Percentiles rank a stretch among this genome's conserved stretches.
Evolutionary conservation across 2,113 vertebrate species (phyloP).

Genomic region (Cephalopterus ornatus): DNA sequence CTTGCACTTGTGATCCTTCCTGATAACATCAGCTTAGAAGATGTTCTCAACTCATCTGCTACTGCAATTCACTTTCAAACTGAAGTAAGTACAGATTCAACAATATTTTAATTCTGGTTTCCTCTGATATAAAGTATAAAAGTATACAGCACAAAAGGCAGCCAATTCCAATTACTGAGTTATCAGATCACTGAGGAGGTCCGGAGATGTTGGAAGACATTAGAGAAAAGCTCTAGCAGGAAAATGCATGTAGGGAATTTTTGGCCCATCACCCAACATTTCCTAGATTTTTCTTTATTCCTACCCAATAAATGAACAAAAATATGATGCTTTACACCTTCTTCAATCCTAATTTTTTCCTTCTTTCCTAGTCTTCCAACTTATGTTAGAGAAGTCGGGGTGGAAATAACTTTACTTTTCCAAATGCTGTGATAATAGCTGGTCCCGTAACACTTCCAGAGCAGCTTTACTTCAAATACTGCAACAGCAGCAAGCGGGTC

Average conservation of each 20-base stretch:
- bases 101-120: neutral
- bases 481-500: slow-evolving; percentile 29
- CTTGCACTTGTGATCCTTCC: neutral
- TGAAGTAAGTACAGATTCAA: neutral
- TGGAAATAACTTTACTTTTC: neutral
- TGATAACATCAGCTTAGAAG: neutral
- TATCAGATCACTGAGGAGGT: neutral
- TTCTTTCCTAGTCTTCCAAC: neutral
- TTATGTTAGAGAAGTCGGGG: neutral
- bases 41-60: neutral
- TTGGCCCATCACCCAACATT: neutral
- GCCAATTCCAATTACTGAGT: neutral
- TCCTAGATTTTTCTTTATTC: neutral
- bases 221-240: neutral
- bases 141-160: neutral
- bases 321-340: neutral
- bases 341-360: neutral
- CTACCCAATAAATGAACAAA: neutral
- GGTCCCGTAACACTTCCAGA: slow-evolving; percentile 17
- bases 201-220: neutral
- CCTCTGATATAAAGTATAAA: neutral
- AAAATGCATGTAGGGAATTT: neutral
- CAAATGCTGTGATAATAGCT: neutral
- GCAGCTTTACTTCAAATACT: slow-evolving; percentile 44
- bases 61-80: neutral